Conservation (phyloP, 2,113 vertebrate species). For the Marmota flaviventris region DNA sequence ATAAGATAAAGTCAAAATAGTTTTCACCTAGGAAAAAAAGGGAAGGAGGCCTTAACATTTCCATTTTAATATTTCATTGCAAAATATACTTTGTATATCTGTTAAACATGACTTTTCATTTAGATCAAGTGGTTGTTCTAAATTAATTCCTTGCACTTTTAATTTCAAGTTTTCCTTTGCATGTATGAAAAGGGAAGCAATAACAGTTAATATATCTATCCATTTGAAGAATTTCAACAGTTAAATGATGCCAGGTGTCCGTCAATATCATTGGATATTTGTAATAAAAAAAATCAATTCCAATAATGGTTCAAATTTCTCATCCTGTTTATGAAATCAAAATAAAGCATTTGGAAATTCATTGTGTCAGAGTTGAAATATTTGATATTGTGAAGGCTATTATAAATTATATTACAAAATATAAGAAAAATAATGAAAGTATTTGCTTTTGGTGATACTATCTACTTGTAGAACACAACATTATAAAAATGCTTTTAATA, state of each 20-base stretch:
- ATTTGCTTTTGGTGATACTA: slow-evolving; percentile 20
- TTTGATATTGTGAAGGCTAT: not conserved
- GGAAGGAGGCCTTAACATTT: not conserved
- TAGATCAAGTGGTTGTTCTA: not conserved
- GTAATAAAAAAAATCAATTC: slow-evolving; percentile 1
- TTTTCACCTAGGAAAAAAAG: not conserved
- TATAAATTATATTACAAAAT: not conserved
- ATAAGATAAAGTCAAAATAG: not conserved
- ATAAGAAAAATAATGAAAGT: not conserved
- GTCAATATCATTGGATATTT: not conserved
- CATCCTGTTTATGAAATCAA: slow-evolving; percentile 5
- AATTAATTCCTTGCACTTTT: slow-evolving; percentile 20
- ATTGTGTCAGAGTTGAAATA: not conserved
- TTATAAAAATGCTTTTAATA: slow-evolving; percentile 34
- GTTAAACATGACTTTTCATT: slow-evolving; percentile 32
- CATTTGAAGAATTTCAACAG: not conserved
- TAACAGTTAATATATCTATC: not conserved
- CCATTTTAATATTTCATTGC: not conserved
- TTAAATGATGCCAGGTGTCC: not conserved
- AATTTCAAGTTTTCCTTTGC: slow-evolving; percentile 38
- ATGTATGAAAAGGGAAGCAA: not conserved
- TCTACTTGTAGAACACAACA: not conserved
- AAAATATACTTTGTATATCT: slow-evolving; percentile 10
- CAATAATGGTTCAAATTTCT: not conserved
- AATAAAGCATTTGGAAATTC: slow-evolving; percentile 9